Base-by-base conservation (phyloP, 2,888 invertebrate genomes). In the Brenthis daphne region DNA sequence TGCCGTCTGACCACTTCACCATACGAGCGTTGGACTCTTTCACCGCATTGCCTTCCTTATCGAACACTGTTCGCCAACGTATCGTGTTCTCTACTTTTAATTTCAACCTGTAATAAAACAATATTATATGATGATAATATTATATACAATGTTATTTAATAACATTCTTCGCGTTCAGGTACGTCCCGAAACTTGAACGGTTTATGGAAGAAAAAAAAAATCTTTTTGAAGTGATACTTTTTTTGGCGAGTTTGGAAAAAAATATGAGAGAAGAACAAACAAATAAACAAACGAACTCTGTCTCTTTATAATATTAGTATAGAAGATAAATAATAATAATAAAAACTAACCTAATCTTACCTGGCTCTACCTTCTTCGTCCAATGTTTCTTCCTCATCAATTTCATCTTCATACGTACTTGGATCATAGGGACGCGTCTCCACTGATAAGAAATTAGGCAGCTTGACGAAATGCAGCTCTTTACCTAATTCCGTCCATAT, bases 1-100 rank as follows among this genome's bases (percentile, higher is more conserved):
- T 98, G 37, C 99, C 99, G 86, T 99, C 99, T 0, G 99, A 99
- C 99, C 99, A 99, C 74, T 96, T 95, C 1, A 99, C 98, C 82
- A 99, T 95, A 64, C 99, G 94, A 0, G 99, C 97, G 91, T 99
- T 99, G 57, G 98, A 99, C 85, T 99, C 98, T 79, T 96, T 96
- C 1, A 95, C 90, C 14, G 96, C 94, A 79, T 96, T 96, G 29
- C 97, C 98, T 67, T 96, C 95, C 73, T 96, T 95, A 83, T 97
- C 96, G 85, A 97, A 96, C 12, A 92, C 93, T 16, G 97, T 96
- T 51, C 98, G 94, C 99, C 99, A 99, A 12, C 99, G 94, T 64
- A 99, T 97, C 0, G 99, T 99, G 88, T 99, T 99, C 90, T 99
- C 99, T 13, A 99, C 98, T 90, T 98, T 98, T 50, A 98, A 88